These are phyloP conservation scores for Siderastrea siderea DNA, from an alignment of 92 coral and sea anemone species.

Conservation along the genomic window DNA sequence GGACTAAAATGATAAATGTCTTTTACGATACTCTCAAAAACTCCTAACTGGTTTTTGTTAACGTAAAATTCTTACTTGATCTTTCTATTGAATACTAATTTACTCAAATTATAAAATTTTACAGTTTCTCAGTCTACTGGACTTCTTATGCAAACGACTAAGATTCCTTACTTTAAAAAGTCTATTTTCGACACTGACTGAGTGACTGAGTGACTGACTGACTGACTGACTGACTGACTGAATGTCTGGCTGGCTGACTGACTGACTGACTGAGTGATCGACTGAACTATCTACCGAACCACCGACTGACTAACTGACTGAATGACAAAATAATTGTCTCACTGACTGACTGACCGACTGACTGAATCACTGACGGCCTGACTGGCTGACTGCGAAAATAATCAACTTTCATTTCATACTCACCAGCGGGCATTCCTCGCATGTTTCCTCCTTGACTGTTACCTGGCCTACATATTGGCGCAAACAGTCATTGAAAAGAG, in stretches of 20 bases:
- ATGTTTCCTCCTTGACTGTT: slow-evolving; percentile 36
- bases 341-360: background rate
- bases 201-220: background rate
- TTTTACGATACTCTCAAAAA: no score
- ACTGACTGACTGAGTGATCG: background rate
- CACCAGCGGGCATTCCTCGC: slow-evolving; percentile 82
- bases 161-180: no score
- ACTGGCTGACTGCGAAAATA: background rate
- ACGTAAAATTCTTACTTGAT: no score
- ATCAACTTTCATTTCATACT: background rate
- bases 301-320: background rate
- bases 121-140: no score
- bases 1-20: no score
- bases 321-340: background rate
- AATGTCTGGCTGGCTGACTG: background rate
- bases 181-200: no score
- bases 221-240: background rate
- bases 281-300: no score
- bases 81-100: no score
- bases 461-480: slow-evolving; percentile 74
- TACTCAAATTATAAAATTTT: no score
- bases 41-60: no score
- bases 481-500: slow-evolving; percentile 76
- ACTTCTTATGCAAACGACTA: no score
- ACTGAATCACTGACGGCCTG: background rate